Evolutionary conservation across 2,888 invertebrate genomes (phyloP).

Genomic region (Agrotis puta): DNA sequence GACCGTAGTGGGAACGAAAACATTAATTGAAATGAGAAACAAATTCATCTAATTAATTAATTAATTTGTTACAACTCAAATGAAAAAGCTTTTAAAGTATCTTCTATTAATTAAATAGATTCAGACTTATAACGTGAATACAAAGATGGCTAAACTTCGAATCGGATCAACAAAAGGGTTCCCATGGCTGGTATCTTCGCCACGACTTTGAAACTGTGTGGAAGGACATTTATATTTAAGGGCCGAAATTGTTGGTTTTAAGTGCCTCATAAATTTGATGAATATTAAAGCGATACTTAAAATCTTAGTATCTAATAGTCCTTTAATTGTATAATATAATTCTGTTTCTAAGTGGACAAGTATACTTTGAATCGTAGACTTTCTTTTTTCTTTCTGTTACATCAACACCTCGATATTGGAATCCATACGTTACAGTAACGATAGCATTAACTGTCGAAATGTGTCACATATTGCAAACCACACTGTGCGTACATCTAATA

Average conservation of each 20-base stretch:
- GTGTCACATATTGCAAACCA: conserved; percentile 61
- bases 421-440: conserved; percentile 64
- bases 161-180: conserved; percentile 42
- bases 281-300: conserved; percentile 57
- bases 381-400: conserved; percentile 23
- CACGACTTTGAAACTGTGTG: conserved; percentile 51
- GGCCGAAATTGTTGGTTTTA: conserved; percentile 42
- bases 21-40: neutral
- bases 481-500: conserved; percentile 50
- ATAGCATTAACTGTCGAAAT: conserved; percentile 61
- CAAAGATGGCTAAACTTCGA: conserved; percentile 22
- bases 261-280: conserved; percentile 56
- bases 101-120: conserved; percentile 32
- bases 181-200: conserved; percentile 42
- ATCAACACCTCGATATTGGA: conserved; percentile 58
- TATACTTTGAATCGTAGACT: conserved; percentile 19
- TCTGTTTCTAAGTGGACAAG: conserved; percentile 26
- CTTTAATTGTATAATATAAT: conserved; percentile 50
- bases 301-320: conserved; percentile 51
- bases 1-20: neutral
- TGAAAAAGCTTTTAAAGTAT: conserved; percentile 22
- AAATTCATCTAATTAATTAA: conserved; percentile 12
- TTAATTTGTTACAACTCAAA: conserved; percentile 14
- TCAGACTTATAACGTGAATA: conserved; percentile 9
- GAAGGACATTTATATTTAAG: conserved; percentile 56